A percentile compares a stretch with the other conserved stretches of the same genome.
Evolutionary conservation across 1,140 invertebrate genomes (phyloP).

Genomic region (Papilio helenus): DNA sequence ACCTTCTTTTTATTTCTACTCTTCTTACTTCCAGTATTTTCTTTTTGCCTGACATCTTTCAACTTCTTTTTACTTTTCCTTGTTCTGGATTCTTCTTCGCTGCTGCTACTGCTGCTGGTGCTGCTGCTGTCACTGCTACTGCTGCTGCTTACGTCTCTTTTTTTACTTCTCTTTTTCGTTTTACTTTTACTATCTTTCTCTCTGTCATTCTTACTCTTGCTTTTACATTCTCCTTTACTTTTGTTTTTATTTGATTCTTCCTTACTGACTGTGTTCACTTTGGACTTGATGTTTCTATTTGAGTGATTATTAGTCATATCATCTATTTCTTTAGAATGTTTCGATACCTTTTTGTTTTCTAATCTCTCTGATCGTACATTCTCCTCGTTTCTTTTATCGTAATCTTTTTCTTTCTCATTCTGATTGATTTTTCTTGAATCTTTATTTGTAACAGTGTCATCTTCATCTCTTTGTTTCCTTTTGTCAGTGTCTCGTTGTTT

Average conservation of each 20-base stretch:
- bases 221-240: conserved; percentile 36
- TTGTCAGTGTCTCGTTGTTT: neutral
- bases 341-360: neutral
- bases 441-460: neutral
- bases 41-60: neutral
- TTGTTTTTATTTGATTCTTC: conserved; percentile 27
- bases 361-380: neutral
- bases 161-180: conserved; percentile 29
- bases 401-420: conserved; percentile 6
- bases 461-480: neutral
- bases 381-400: conserved; percentile 11
- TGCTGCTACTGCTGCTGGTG: neutral
- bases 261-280: neutral
- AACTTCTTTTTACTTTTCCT: conserved; percentile 4
- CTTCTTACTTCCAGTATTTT: conserved; percentile 31
- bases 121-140: neutral
- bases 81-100: conserved; percentile 6
- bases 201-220: conserved; percentile 30
- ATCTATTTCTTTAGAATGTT: conserved; percentile 24
- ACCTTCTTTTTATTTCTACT: conserved; percentile 39
- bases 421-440: neutral
- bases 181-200: conserved; percentile 31
- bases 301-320: neutral
- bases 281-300: conserved; percentile 4
- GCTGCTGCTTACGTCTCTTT: conserved; percentile 22